phyloP scores from a whole-genome alignment of 2,888 invertebrate species.

The Pterostichus niger region DNA sequence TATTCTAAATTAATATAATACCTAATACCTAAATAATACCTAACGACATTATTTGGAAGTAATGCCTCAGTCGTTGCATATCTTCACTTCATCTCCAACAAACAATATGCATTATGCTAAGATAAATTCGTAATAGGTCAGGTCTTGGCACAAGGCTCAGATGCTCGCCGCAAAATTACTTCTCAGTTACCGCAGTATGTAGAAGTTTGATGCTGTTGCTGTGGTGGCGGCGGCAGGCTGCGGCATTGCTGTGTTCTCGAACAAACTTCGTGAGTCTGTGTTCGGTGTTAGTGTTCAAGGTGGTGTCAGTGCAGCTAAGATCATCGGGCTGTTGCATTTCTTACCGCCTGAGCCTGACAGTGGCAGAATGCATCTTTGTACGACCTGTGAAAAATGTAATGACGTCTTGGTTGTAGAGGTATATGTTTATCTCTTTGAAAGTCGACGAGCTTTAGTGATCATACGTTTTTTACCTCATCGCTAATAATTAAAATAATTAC shows the following conservation, averaged over 20 bases:
- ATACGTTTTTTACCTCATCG: no score
- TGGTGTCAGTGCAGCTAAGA: no score
- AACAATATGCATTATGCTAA: constrained; percentile 7
- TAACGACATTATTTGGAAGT: not conserved
- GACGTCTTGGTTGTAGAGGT: no score
- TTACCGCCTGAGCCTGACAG: no score
- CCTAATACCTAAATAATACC: no score
- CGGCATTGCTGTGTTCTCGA: not conserved
- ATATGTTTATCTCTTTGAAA: no score
- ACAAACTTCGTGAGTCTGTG: constrained; percentile 14
- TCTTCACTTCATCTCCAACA: not conserved
- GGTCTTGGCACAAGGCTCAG: constrained; percentile 5
- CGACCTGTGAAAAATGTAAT: no score
- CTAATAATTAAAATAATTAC: no score
- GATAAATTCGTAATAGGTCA: constrained; percentile 11
- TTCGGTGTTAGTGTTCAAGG: not conserved
- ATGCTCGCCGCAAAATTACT: not conserved
- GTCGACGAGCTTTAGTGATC: no score
- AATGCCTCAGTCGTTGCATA: not conserved
- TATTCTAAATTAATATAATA: no score
- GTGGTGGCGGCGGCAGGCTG: not conserved
- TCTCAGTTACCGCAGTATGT: constrained; percentile 29
- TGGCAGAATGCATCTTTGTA: no score
- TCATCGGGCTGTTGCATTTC: no score
- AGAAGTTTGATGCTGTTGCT: constrained; percentile 3